Conservation (phyloP, 2,888 invertebrate genomes). For the Tetragnatha montana region DNA sequence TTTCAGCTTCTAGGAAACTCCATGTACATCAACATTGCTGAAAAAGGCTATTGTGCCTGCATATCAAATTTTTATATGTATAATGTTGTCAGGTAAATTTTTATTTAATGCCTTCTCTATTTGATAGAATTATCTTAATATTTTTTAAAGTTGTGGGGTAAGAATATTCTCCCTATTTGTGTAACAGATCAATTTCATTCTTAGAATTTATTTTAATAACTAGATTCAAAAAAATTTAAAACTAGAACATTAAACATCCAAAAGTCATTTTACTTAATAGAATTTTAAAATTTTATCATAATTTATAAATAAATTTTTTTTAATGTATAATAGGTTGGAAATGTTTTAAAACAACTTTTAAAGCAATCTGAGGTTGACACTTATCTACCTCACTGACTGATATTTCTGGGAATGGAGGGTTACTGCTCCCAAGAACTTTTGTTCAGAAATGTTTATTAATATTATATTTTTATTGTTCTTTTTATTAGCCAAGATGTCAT, state of each 20-base stretch:
- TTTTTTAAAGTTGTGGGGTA: not conserved
- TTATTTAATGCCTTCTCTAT: not conserved
- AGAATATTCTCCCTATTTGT: not conserved
- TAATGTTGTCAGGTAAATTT: conserved; percentile 83
- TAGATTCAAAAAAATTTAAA: too few relatives aligned
- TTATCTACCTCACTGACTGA: too few relatives aligned
- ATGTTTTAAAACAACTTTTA: not conserved
- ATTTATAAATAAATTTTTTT: not conserved
- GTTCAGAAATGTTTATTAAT: too few relatives aligned
- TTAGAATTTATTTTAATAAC: not conserved
- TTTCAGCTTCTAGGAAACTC: conserved; percentile 84
- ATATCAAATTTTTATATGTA: conserved; percentile 91
- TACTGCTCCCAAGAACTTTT: too few relatives aligned
- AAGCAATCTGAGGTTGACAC: too few relatives aligned
- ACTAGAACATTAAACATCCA: too few relatives aligned
- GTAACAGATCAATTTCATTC: not conserved
- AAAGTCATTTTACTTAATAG: too few relatives aligned
- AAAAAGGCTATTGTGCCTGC: conserved; percentile 86
- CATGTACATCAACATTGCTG: conserved; percentile 86
- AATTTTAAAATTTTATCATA: too few relatives aligned
- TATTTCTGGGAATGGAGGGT: too few relatives aligned
- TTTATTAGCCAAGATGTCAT: conserved; percentile 85
- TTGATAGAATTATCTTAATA: not conserved
- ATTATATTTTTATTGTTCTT: not conserved
- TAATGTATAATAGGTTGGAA: not conserved